These are phyloP conservation scores for Melanotaenia duboulayi DNA, from an alignment of 2,113 vertebrate genomes.

Conservation along the genomic window DNA sequence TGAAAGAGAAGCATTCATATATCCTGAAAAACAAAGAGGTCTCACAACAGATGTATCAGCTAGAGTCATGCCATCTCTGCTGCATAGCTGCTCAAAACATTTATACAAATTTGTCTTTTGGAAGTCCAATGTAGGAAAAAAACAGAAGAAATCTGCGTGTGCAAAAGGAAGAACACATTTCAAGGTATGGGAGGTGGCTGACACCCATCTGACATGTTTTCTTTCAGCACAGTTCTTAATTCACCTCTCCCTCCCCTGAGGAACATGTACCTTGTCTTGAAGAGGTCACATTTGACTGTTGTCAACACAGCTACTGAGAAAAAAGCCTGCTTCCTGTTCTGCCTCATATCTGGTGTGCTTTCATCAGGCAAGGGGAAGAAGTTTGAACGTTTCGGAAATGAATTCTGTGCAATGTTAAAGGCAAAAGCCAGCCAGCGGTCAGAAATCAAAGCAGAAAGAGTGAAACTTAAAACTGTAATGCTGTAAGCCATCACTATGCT, in stretches of 20 bases:
- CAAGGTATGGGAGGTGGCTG: constrained; percentile 68
- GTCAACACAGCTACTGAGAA: constrained; percentile 75
- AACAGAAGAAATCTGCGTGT: constrained; percentile 43
- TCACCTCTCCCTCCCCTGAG: constrained; percentile 66
- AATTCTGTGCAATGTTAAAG: constrained; percentile 74
- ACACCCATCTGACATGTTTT: constrained; percentile 76
- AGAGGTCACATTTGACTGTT: constrained; percentile 82
- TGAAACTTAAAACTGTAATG: constrained; percentile 81
- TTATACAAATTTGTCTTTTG: constrained; percentile 57
- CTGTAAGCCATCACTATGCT: constrained; percentile 74
- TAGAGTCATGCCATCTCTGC: constrained; percentile 66
- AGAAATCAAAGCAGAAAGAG: constrained; percentile 71
- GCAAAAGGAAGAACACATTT: constrained; percentile 64
- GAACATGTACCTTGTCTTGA: constrained; percentile 73
- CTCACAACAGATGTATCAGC: constrained; percentile 57
- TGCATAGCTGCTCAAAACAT: constrained; percentile 42
- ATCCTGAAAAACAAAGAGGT: constrained; percentile 56
- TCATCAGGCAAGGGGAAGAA: constrained; percentile 73
- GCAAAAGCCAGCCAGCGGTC: constrained; percentile 62
- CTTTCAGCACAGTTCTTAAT: constrained; percentile 75
- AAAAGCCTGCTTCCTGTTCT: constrained; percentile 78
- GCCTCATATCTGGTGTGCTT: constrained; percentile 76
- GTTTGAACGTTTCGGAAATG: constrained; percentile 64
- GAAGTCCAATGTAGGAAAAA: constrained; percentile 58
- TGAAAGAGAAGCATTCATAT: constrained; percentile 53